Conservation (phyloP, 2,797 vertebrate genomes). For the Malurus splendens region DNA sequence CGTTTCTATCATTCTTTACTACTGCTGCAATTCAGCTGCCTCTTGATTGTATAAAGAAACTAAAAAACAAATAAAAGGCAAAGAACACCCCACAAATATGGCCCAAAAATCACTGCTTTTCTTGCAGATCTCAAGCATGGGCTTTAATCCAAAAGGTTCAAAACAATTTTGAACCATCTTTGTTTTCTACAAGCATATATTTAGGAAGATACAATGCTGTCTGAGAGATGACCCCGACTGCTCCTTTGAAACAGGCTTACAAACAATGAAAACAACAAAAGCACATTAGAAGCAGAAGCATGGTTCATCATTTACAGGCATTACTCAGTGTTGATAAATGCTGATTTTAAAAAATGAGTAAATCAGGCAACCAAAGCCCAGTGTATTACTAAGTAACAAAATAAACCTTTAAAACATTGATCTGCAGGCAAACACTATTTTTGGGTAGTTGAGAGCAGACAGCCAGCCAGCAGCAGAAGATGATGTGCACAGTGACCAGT, state of each 20-base stretch:
- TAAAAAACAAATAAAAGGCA: not conserved
- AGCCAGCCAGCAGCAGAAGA: not conserved
- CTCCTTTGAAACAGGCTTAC: not conserved
- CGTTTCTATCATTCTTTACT: not conserved
- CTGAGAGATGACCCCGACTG: not conserved
- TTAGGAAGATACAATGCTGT: not conserved
- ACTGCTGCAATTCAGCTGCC: not conserved
- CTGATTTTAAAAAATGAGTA: not conserved
- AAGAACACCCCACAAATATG: not conserved
- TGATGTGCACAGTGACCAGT: not conserved
- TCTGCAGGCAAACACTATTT: not conserved
- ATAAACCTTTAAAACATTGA: not conserved
- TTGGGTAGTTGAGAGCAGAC: not conserved
- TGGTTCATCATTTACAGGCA: not conserved
- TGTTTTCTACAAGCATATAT: not conserved
- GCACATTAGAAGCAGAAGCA: constrained; percentile 4
- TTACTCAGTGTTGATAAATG: not conserved
- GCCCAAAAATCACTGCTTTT: not conserved
- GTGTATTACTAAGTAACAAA: not conserved
- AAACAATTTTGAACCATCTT: not conserved
- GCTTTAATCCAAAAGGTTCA: not conserved
- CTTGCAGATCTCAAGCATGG: not conserved
- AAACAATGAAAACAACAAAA: constrained; percentile 16
- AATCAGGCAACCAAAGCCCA: not conserved
- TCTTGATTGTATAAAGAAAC: not conserved